Percentiles rank a stretch among this genome's conserved stretches.
phyloP scores from a whole-genome alignment of 2,113 vertebrate genomes.

The Rhineura floridana region DNA sequence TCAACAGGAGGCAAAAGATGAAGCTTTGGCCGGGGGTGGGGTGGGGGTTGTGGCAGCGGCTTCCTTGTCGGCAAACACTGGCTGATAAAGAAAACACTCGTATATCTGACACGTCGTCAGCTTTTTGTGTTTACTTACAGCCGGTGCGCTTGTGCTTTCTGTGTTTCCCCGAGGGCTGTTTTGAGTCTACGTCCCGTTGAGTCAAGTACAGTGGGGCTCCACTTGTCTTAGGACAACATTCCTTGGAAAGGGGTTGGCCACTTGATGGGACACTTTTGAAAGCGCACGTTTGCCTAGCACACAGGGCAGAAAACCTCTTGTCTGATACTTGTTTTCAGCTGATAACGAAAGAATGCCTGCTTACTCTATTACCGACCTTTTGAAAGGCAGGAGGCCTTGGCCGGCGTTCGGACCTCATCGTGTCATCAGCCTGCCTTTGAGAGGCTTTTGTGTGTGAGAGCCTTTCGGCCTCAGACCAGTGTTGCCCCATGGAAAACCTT shows the following conservation, averaged over 20 bases:
- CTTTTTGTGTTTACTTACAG: conserved; percentile 78
- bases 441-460: neutral
- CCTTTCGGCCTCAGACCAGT: no score
- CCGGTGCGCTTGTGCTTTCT: conserved; percentile 66
- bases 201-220: conserved; percentile 11
- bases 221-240: conserved; percentile 30
- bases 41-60: conserved; percentile 13
- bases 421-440: neutral
- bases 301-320: neutral
- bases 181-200: conserved; percentile 24
- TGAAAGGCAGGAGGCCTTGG: neutral
- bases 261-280: conserved; percentile 33
- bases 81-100: conserved; percentile 79
- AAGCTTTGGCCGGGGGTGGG: conserved; percentile 55
- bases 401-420: neutral
- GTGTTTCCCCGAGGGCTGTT: conserved; percentile 18
- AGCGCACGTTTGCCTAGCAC: conserved; percentile 21
- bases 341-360: neutral
- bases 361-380: neutral
- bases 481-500: no score
- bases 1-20: conserved; percentile 61
- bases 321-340: neutral
- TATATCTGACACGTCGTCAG: conserved; percentile 81
- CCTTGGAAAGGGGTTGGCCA: conserved; percentile 25
- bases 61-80: conserved; percentile 76